Conservation (phyloP, 2,113 vertebrate species). For the Burhinus oedicnemus region DNA sequence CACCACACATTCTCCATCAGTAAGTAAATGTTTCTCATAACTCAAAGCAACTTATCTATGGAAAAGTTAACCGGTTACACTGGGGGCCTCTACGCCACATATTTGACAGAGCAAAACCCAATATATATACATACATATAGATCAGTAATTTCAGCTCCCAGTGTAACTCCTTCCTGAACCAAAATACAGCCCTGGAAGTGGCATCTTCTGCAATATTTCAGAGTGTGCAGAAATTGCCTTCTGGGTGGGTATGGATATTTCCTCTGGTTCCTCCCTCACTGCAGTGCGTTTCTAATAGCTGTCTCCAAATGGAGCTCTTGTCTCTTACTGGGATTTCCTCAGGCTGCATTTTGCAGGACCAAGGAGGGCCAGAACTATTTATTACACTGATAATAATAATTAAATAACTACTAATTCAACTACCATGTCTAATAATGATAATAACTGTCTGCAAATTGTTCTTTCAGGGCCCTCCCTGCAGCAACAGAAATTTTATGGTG, state of each 20-base stretch:
- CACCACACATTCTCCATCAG: not conserved
- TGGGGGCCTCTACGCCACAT: not conserved
- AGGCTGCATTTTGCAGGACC: slow-evolving; percentile 10
- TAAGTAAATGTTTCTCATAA: slow-evolving; percentile 11
- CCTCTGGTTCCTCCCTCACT: not conserved
- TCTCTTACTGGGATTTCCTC: not conserved
- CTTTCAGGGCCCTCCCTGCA: not conserved
- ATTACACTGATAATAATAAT: slow-evolving; percentile 38
- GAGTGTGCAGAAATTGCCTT: not conserved
- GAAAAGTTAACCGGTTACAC: not conserved
- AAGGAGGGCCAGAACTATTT: slow-evolving; percentile 17
- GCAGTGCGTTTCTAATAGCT: not conserved
- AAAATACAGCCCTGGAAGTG: not conserved
- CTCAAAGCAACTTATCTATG: not conserved
- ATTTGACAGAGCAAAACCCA: not conserved
- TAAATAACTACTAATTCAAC: slow-evolving; percentile 38
- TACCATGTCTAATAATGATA: not conserved
- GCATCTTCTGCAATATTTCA: not conserved
- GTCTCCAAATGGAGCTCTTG: not conserved
- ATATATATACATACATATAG: accelerated
- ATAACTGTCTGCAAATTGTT: not conserved
- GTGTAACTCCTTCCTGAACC: not conserved
- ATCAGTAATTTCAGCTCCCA: not conserved
- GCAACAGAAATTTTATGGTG: not conserved
- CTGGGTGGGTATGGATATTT: not conserved